Evolutionary conservation across 2,113 vertebrate genomes (phyloP), one percentile per base, ranked within the genome.

Genomic region (Onychostoma macrolepis): DNA sequence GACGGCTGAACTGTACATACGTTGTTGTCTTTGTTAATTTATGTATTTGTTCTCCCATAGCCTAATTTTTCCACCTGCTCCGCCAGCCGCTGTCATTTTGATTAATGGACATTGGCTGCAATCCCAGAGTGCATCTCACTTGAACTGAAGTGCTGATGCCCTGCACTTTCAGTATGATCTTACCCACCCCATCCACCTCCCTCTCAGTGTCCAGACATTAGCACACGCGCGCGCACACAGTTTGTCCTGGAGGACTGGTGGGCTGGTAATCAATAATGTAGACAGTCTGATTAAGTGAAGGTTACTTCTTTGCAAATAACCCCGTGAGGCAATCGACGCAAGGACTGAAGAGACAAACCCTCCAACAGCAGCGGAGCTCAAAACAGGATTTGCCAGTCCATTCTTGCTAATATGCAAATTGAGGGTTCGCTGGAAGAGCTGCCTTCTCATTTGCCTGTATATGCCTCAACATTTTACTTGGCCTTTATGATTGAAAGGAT

Each of bases 191-290:
- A 85, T 76, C 17, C 82, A 85, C 84, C 89, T 89, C 92, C 90
- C 88, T 93, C 91, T 77, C 89, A 85, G 53, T 90, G 58, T 90
- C 88, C 88, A 87, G 89, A 71, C 75, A 56, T 81, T 36, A 33
- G 89, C 63, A 74, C 91, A 80, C 86, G 38, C 65, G 30, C 53
- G 87, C 41, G 69, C 91, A 63, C 86, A 76, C 74, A 41, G 48
- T 74, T 58, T 56, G 71, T 78, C 80, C 91, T 90, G 80, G 1
- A 91, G 92, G 92, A 94, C 93, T 93, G 75, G n/a, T 91, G 91
- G 91, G 90, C 90, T 94, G 88, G 72, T 28, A 65, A 85, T 90
- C 83, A 95, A 94, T 95, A 93, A 94, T 93, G 91, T 90, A 93
- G 93, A 91, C 90, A 89, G 91, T 86, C 82, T 50, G 92, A 94